Percentiles rank a stretch among this genome's conserved stretches.
Conservation (phyloP, 2,888 invertebrate species). For the Pollenia labialis region DNA sequence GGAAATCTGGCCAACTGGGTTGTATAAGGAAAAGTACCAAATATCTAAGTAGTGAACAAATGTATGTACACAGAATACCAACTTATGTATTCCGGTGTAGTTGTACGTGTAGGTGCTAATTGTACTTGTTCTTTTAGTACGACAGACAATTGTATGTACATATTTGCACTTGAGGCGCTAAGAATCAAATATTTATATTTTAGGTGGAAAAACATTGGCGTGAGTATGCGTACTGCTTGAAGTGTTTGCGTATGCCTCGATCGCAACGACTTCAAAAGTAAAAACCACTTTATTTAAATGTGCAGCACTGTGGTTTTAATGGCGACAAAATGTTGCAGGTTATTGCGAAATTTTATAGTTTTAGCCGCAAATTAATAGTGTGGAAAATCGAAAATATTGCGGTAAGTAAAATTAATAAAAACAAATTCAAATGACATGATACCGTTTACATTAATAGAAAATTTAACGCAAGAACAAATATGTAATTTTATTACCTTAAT, state of each 20-base stretch:
- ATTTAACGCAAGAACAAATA: too few relatives aligned
- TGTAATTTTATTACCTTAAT: too few relatives aligned
- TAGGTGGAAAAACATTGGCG: conserved; percentile 35
- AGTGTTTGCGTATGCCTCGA: background rate
- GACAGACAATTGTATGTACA: background rate
- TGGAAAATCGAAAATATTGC: too few relatives aligned
- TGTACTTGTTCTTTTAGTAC: conserved; percentile 49
- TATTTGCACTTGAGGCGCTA: conserved; percentile 61
- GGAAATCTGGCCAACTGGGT: too few relatives aligned
- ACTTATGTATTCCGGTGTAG: background rate
- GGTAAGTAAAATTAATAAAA: too few relatives aligned
- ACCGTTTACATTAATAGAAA: too few relatives aligned
- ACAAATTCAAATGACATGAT: too few relatives aligned
- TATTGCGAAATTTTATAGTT: too few relatives aligned
- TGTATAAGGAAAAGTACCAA: background rate
- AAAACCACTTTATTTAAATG: background rate
- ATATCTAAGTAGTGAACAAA: background rate
- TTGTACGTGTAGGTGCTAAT: conserved; percentile 33
- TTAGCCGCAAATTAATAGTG: too few relatives aligned
- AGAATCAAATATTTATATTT: conserved; percentile 48
- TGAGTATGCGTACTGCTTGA: conserved; percentile 33
- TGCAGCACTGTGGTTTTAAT: conserved; percentile 25
- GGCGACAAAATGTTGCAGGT: background rate
- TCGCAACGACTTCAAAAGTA: conserved; percentile 32
- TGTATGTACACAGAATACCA: background rate